phyloP scores from a whole-genome alignment of 1,140 invertebrate genomes.

The Pogonomyrmex californicus region DNA sequence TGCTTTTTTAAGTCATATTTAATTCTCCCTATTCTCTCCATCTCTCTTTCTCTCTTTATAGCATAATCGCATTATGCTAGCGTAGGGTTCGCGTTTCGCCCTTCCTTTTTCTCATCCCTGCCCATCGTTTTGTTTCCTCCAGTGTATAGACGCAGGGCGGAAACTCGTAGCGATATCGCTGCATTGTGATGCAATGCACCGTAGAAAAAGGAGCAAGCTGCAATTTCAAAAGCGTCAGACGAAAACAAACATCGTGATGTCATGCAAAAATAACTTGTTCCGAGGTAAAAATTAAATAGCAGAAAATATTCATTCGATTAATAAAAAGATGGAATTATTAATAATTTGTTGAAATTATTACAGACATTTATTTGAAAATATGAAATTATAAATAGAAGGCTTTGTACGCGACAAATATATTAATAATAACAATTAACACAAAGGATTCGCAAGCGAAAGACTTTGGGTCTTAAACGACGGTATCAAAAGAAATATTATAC shows the following conservation, averaged over 20 bases:
- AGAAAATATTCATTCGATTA: background rate
- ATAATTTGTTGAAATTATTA: slow-evolving; percentile 9
- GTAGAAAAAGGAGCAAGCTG: slow-evolving; percentile 49
- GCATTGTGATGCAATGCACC: slow-evolving; percentile 59
- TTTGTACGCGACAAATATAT: slow-evolving; percentile 5
- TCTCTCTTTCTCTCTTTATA: slow-evolving; percentile 18
- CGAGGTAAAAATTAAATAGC: slow-evolving; percentile 24
- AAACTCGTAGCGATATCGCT: slow-evolving; percentile 38
- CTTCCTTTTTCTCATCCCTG: slow-evolving; percentile 19
- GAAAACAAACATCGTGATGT: slow-evolving; percentile 32
- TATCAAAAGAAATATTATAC: slow-evolving; percentile 13
- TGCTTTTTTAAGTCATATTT: slow-evolving; percentile 65
- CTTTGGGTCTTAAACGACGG: background rate
- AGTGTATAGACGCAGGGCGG: slow-evolving; percentile 25
- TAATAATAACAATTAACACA: slow-evolving; percentile 39
- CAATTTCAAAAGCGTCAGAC: slow-evolving; percentile 45
- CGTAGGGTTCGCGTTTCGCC: slow-evolving; percentile 17
- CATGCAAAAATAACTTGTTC: slow-evolving; percentile 5
- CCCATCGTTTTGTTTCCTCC: slow-evolving; percentile 57
- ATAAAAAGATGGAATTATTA: background rate
- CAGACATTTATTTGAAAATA: slow-evolving; percentile 1
- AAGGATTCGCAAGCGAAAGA: background rate
- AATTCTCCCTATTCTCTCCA: slow-evolving; percentile 40
- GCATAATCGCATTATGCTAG: slow-evolving; percentile 62
- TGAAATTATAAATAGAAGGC: background rate